phyloP scores from a whole-genome alignment of 2,797 vertebrate genomes.

The Tragelaphus oryx region DNA sequence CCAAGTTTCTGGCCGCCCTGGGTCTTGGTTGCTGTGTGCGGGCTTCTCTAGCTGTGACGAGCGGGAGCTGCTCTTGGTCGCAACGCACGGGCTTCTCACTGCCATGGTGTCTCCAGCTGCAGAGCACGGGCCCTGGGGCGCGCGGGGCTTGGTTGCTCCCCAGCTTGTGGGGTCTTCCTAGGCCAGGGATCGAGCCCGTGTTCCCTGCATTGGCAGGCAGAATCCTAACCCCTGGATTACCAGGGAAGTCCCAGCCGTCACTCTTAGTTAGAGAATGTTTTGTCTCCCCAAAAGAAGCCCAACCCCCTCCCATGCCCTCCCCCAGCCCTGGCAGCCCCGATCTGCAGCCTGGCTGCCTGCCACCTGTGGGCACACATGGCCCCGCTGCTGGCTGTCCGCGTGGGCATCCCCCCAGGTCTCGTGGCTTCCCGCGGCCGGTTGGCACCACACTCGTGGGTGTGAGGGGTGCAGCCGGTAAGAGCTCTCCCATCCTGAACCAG shows the following conservation, averaged over 20 bases:
- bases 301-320: fast-evolving
- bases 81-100: not conserved
- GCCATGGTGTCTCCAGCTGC: not conserved
- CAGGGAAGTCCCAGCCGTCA: not conserved
- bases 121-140: not conserved
- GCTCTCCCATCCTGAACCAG: fast-evolving
- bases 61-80: not conserved
- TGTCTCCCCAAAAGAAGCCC: too few relatives aligned
- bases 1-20: not conserved
- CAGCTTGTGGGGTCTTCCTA: not conserved
- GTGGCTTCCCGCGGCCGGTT: fast-evolving
- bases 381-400: fast-evolving
- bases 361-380: not conserved
- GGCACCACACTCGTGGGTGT: not conserved
- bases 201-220: not conserved
- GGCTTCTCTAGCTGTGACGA: not conserved
- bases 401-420: not conserved
- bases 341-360: fast-evolving
- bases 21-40: not conserved
- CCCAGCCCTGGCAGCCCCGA: not conserved
- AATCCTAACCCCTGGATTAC: not conserved
- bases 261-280: not conserved
- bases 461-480: fast-evolving
- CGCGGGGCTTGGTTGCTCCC: fast-evolving
- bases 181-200: not conserved